Evolutionary conservation across 2,888 invertebrate genomes (phyloP), one percentile per base, ranked within the genome.

Genomic region (Drosophila greeni): DNA sequence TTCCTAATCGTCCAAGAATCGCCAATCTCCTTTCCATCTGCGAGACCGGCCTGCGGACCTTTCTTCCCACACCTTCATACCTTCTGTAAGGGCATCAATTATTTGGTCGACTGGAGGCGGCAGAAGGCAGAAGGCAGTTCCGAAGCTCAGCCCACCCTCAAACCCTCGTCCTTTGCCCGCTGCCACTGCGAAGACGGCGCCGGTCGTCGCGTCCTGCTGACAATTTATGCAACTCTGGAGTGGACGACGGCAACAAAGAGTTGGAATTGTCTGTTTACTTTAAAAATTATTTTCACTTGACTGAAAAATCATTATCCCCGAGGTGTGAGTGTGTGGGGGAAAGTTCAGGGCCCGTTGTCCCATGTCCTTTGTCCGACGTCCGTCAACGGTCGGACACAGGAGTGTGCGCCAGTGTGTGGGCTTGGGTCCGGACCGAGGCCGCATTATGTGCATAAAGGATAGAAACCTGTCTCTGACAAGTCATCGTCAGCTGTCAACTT

Each of bases 401-500:
- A 70, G 58, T 59, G 52, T 49, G 51, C 42, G 51, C 47, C 40
- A 57, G 33, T 39, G 36, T 20, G 26, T 66, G 64, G 37, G 34
- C 33, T n/a, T 37, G 36, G 51, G 31, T 26, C 12, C 14, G 39
- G 47, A 14, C 48, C 55, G 24, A 40, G 52, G 45, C 40, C 66
- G 77, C 75, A 82, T 78, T 78, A 75, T 84, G 76, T 82, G 81
- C 53, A 70, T 83, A 73, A 86, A 85, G 86, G 84, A 85, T 86
- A 76, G 76, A 85, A 75, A 84, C 84, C 86, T 86, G 85, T 86
- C 84, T 73, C 79, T 86, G 85, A 86, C 86, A 85, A 85, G 85
- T 85, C 85, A 86, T 86, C 86, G 85, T 85, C 85, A 85, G 86
- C 86, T 85, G 86, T 85, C 86, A 86, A 85, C 86, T 85, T 85